phyloP scores from a whole-genome alignment of 2,888 invertebrate species.

The Willowsia nigromaculata region DNA sequence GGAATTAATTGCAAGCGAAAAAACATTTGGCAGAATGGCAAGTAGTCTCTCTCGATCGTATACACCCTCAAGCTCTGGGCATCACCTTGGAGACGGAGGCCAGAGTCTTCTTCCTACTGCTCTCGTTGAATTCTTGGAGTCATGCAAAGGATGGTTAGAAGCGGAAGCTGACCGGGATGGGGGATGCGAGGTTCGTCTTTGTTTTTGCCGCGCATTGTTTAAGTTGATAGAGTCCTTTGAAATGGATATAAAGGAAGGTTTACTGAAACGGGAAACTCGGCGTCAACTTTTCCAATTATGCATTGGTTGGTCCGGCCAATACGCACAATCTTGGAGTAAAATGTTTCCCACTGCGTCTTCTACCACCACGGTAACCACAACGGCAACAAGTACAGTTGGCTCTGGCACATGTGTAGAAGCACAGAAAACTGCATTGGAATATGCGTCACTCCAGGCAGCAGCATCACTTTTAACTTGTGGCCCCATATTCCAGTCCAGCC shows the following conservation, averaged over 20 bases:
- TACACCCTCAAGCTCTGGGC: conserved; percentile 73
- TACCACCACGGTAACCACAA: conserved; percentile 51
- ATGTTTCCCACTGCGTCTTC: conserved; percentile 46
- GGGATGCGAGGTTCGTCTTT: conserved; percentile 76
- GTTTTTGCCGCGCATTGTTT: conserved; percentile 75
- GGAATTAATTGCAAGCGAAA: conserved; percentile 94
- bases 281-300: conserved; percentile 94
- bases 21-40: conserved; percentile 86
- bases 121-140: conserved; percentile 77
- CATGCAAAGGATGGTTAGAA: conserved; percentile 77
- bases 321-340: conserved; percentile 84
- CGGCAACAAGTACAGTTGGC: conserved; percentile 64
- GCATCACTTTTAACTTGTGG: conserved; percentile 97
- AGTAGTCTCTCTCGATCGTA: conserved; percentile 60
- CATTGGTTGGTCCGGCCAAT: conserved; percentile 95
- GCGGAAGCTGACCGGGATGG: conserved; percentile 78
- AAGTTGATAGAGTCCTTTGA: conserved; percentile 75
- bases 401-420: conserved; percentile 72
- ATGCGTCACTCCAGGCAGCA: conserved; percentile 90
- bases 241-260: conserved; percentile 82
- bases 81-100: conserved; percentile 71
- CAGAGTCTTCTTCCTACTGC: conserved; percentile 70
- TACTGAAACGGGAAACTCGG: conserved; percentile 92
- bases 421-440: conserved; percentile 81
- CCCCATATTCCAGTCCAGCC: conserved; percentile 92